Evolutionary conservation across 1,140 invertebrate genomes (phyloP).

Genomic region (Pseudomyrmex concolor): DNA sequence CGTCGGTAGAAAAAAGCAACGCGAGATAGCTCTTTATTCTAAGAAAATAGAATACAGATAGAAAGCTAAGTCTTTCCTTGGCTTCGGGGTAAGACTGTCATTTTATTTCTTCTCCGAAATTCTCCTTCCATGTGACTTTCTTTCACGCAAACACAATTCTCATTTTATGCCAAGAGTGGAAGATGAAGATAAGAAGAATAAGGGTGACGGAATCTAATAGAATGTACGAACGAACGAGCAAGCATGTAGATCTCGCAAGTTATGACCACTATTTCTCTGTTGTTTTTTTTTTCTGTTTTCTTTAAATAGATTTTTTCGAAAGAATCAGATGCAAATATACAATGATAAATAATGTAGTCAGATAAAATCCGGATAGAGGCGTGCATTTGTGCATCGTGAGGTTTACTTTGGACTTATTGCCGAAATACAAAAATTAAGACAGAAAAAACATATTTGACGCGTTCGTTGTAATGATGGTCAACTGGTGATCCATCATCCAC

Average conservation of each 20-base stretch:
- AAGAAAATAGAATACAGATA: slow-evolving; percentile 53
- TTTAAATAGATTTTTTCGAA: slow-evolving; percentile 11
- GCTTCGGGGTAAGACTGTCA: background rate
- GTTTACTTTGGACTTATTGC: slow-evolving; percentile 25
- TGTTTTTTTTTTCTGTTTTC: slow-evolving; percentile 11
- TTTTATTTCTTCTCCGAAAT: slow-evolving; percentile 38
- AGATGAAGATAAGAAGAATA: slow-evolving; percentile 53
- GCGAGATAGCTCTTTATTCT: slow-evolving; percentile 38
- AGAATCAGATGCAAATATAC: background rate
- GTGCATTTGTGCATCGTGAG: background rate
- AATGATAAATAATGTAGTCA: background rate
- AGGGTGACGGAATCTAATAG: slow-evolving; percentile 47
- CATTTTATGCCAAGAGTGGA: slow-evolving; percentile 52
- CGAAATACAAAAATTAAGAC: background rate
- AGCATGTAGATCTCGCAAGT: slow-evolving; percentile 21
- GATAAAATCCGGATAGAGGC: background rate
- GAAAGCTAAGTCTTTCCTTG: slow-evolving; percentile 11
- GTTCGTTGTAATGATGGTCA: background rate
- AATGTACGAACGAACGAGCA: background rate
- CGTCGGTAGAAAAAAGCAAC: background rate
- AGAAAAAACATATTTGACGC: background rate
- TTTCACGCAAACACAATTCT: slow-evolving; percentile 49
- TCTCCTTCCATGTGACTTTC: background rate
- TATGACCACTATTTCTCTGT: slow-evolving; percentile 23
- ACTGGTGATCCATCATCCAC: background rate